Conservation (phyloP, 2,888 invertebrate genomes). For the Sphaerophoria rueppellii region DNA sequence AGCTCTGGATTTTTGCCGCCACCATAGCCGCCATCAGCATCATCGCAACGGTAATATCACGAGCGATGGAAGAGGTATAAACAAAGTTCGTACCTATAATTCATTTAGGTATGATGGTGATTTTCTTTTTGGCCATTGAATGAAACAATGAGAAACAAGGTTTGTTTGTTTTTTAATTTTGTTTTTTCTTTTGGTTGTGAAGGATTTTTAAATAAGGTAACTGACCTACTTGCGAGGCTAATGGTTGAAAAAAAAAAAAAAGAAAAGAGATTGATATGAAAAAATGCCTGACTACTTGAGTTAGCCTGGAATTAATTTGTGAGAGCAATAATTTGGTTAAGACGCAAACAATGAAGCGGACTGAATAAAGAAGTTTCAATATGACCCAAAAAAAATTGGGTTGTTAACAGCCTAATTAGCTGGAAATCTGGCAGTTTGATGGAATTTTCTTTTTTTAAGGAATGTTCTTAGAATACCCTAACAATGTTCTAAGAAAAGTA, state of each 20-base stretch:
- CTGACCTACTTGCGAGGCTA: constrained; percentile 11
- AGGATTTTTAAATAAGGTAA: constrained; percentile 32
- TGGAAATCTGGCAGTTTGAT: too few species aligned
- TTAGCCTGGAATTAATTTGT: constrained; percentile 2
- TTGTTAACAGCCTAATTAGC: too few species aligned
- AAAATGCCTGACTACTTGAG: background rate
- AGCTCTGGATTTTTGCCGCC: background rate
- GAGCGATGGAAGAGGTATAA: background rate
- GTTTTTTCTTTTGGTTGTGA: background rate
- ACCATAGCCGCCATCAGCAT: background rate
- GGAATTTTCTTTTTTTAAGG: too few species aligned
- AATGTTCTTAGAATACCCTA: too few species aligned
- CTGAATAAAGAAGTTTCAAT: background rate
- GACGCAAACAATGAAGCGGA: background rate
- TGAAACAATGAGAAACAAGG: constrained; percentile 51
- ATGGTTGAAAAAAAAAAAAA: background rate
- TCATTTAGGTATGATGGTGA: constrained; percentile 46
- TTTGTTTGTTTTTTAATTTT: constrained; percentile 19
- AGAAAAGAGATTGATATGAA: constrained; percentile 34
- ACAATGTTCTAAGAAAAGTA: too few species aligned
- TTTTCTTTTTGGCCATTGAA: constrained; percentile 20
- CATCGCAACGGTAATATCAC: background rate
- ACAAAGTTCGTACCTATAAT: background rate
- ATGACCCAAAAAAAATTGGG: too few species aligned
- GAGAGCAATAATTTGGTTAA: constrained; percentile 18